phyloP scores from a whole-genome alignment of 2,113 vertebrate species.

The Marmota monax region DNA sequence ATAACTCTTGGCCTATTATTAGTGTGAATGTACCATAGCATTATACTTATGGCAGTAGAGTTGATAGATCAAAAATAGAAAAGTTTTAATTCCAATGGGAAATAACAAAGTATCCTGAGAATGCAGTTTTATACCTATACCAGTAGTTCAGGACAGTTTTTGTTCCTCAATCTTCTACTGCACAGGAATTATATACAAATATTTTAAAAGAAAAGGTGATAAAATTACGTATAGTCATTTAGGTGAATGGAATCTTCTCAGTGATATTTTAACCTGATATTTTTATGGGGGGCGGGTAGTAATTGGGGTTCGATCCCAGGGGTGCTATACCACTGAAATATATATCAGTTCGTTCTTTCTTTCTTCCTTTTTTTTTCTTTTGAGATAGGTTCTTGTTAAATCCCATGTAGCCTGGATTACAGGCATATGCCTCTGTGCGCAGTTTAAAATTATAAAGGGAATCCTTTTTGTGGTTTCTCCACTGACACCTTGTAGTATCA shows the following conservation, averaged over 20 bases:
- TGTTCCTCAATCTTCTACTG: neutral
- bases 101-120: neutral
- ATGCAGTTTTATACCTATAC: neutral
- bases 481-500: neutral
- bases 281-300: neutral
- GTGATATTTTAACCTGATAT: neutral
- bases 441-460: neutral
- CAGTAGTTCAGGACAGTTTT: neutral
- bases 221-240: neutral
- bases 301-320: neutral
- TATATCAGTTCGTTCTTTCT: neutral
- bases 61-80: neutral
- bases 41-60: neutral
- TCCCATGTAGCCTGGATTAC: neutral
- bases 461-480: neutral
- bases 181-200: neutral
- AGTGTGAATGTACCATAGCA: neutral
- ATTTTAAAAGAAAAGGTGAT: conserved; percentile 12
- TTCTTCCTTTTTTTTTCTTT: neutral
- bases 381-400: neutral
- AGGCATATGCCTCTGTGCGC: neutral
- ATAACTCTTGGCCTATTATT: neutral
- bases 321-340: neutral
- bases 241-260: neutral
- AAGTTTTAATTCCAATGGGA: conserved; percentile 15